phyloP scores from a whole-genome alignment of 2,888 invertebrate genomes.

The Acrobasis consociella region DNA sequence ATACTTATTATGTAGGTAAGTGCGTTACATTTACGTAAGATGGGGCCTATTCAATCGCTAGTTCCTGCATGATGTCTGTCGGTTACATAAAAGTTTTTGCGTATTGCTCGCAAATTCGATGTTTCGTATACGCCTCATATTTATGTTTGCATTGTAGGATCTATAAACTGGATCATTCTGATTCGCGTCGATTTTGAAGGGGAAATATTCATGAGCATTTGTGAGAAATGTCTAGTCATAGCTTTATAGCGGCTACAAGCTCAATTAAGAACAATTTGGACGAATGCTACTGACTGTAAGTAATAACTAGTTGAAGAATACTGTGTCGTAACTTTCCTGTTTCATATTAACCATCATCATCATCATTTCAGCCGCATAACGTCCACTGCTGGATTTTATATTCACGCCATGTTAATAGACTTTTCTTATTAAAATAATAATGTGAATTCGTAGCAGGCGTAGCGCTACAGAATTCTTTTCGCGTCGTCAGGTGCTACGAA shows the following conservation, averaged over 20 bases:
- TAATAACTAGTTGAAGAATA: constrained; percentile 33
- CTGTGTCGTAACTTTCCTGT: not conserved
- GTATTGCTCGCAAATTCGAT: constrained; percentile 38
- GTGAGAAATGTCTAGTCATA: not conserved
- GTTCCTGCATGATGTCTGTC: constrained; percentile 54
- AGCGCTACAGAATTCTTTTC: no score
- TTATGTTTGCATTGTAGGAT: not conserved
- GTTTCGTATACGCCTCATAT: not conserved
- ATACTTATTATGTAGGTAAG: constrained; percentile 61
- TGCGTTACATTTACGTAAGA: constrained; percentile 75
- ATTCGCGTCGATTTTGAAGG: not conserved
- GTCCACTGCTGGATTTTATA: no score
- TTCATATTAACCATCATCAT: no score
- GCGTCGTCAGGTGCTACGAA: no score
- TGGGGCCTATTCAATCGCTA: constrained; percentile 72
- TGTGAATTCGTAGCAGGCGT: no score
- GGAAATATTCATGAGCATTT: not conserved
- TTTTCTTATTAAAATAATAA: no score
- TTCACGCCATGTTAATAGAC: no score
- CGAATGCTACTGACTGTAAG: not conserved
- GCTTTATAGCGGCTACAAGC: not conserved
- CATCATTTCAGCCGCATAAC: no score
- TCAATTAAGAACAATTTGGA: constrained; percentile 10
- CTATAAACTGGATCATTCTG: not conserved
- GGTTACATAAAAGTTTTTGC: constrained; percentile 59